These are phyloP conservation scores for Vidua macroura DNA, from an alignment of 2,113 vertebrate genomes.

Conservation along the genomic window DNA sequence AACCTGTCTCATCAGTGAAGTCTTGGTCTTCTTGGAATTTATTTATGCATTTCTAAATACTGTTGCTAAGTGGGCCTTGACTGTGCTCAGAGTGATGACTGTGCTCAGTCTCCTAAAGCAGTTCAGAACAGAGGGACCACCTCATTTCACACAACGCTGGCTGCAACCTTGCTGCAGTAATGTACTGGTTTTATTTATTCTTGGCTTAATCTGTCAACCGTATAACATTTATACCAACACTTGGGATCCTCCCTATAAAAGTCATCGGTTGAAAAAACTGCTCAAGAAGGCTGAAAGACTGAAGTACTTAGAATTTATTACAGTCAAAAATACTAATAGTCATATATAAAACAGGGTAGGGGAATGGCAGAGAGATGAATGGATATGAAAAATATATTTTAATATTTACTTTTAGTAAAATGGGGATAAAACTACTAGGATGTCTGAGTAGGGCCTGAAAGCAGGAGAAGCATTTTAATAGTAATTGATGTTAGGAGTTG, in stretches of 20 bases:
- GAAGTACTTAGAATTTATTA: background rate
- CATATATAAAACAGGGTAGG: background rate
- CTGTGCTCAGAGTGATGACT: background rate
- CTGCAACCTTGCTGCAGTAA: background rate
- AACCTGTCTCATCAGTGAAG: background rate
- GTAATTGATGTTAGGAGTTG: background rate
- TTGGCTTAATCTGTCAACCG: background rate
- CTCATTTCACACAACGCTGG: conserved; percentile 34
- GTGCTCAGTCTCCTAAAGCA: background rate
- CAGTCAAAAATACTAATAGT: background rate
- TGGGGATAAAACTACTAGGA: background rate
- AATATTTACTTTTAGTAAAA: background rate
- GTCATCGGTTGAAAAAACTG: background rate
- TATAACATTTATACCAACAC: background rate
- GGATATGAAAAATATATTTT: background rate
- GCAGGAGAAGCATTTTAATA: background rate
- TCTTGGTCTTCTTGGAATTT: background rate
- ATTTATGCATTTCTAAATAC: background rate
- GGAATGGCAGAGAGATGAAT: background rate
- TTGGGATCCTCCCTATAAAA: background rate
- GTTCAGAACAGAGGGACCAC: background rate
- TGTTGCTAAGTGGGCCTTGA: background rate
- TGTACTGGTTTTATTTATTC: conserved; percentile 4
- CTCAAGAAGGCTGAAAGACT: background rate
- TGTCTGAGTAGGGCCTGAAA: background rate